Percentiles rank a stretch among this genome's conserved stretches.
Evolutionary conservation across 2,113 vertebrate species (phyloP).

Genomic region (Merops nubicus): DNA sequence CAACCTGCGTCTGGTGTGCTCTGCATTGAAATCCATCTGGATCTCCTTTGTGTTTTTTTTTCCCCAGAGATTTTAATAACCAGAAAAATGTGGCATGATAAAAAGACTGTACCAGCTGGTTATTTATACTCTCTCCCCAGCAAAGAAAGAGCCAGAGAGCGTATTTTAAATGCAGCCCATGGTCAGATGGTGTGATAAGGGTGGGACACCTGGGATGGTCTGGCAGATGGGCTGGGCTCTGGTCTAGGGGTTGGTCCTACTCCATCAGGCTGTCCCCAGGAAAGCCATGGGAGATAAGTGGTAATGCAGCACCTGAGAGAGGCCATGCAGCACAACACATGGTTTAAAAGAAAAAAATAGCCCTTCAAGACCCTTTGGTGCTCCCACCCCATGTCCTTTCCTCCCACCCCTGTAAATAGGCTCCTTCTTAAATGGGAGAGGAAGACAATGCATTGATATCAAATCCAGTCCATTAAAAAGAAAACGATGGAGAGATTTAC

Average conservation of each 20-base stretch:
- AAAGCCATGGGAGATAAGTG: neutral
- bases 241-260: fast-evolving
- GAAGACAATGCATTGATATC: neutral
- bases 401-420: neutral
- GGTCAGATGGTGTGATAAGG: conserved; percentile 5
- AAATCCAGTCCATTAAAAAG: neutral
- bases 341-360: neutral
- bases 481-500: neutral
- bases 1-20: neutral
- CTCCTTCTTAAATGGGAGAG: neutral
- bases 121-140: neutral
- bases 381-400: neutral
- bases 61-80: neutral
- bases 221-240: neutral
- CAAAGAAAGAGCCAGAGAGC: neutral
- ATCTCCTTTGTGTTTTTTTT: neutral
- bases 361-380: neutral
- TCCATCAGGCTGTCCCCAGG: fast-evolving
- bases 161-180: neutral
- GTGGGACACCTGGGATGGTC: conserved; percentile 5
- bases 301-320: neutral
- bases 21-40: neutral
- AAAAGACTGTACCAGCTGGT: neutral
- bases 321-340: neutral
- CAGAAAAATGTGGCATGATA: neutral